Percentiles rank a stretch among this genome's conserved stretches.
These are phyloP conservation scores for Archocentrus centrarchus DNA, from an alignment of 2,113 vertebrate genomes.

Conservation along the genomic window DNA sequence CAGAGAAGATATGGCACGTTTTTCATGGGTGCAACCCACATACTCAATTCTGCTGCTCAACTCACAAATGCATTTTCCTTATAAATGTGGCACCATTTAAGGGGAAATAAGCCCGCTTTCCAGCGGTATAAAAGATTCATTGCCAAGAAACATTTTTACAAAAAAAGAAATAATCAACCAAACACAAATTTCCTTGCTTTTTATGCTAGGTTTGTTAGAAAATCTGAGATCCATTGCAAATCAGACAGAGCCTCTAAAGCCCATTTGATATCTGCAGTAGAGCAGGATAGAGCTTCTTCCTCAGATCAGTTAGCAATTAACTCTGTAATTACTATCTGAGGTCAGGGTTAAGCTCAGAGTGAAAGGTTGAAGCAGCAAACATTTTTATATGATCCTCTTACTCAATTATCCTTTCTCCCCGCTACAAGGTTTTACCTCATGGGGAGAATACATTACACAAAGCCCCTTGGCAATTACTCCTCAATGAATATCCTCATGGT, in stretches of 20 bases:
- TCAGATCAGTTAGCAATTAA: conserved; percentile 77
- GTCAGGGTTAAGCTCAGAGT: conserved; percentile 74
- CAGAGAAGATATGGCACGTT: too few species aligned
- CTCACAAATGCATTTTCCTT: too few species aligned
- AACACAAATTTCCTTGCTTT: too few species aligned
- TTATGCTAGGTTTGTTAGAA: neutral
- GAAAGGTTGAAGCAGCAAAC: conserved; percentile 75
- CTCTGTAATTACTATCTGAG: conserved; percentile 71
- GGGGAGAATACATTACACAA: conserved; percentile 76
- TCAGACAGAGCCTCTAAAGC: conserved; percentile 49
- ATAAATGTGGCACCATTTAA: too few species aligned
- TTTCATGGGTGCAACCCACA: too few species aligned
- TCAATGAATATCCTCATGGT: conserved; percentile 73
- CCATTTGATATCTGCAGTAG: conserved; percentile 51
- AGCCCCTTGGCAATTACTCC: conserved; percentile 76
- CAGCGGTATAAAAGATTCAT: too few species aligned
- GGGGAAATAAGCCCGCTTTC: too few species aligned
- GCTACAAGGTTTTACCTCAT: conserved; percentile 74
- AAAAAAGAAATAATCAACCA: too few species aligned
- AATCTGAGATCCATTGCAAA: conserved; percentile 44
- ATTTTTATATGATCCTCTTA: conserved; percentile 78
- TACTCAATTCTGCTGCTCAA: too few species aligned
- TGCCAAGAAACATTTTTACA: too few species aligned
- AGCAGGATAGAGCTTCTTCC: conserved; percentile 46
- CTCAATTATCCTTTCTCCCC: conserved; percentile 71